These are phyloP conservation scores for Sarcoramphus papa DNA, from an alignment of 2,797 vertebrate genomes.

Conservation along the genomic window DNA sequence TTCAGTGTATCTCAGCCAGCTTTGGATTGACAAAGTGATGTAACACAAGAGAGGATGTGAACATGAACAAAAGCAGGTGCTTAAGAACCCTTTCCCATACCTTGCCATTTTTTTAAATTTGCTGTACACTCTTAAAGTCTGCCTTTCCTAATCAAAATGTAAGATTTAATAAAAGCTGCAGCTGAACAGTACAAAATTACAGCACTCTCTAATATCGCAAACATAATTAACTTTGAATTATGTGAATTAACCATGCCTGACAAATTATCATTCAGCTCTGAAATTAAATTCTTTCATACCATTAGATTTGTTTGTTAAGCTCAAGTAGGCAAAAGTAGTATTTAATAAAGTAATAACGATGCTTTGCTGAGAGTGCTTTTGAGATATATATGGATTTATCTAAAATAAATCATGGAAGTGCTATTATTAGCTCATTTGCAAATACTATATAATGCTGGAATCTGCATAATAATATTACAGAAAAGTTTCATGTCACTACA, in stretches of 20 bases:
- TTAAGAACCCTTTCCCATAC: not conserved
- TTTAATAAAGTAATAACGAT: slow-evolving; percentile 77
- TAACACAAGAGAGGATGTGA: not conserved
- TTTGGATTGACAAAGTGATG: not conserved
- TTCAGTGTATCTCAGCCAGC: not conserved
- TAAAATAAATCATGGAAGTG: slow-evolving; percentile 67
- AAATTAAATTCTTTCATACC: slow-evolving; percentile 83
- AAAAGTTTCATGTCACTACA: slow-evolving; percentile 17
- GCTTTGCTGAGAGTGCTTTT: slow-evolving; percentile 66
- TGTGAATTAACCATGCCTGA: slow-evolving; percentile 81
- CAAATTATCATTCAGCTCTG: slow-evolving; percentile 82
- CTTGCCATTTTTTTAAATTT: not conserved
- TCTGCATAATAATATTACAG: slow-evolving; percentile 28
- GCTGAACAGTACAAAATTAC: slow-evolving; percentile 77
- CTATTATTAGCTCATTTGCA: slow-evolving; percentile 66
- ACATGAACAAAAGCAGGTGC: not conserved
- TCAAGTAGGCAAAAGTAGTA: slow-evolving; percentile 78
- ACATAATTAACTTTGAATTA: slow-evolving; percentile 85
- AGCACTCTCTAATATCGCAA: slow-evolving; percentile 73
- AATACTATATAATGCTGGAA: slow-evolving; percentile 17
- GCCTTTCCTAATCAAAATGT: slow-evolving; percentile 71
- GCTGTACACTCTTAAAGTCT: slow-evolving; percentile 34
- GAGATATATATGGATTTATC: slow-evolving; percentile 67
- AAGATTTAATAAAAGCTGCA: slow-evolving; percentile 74
- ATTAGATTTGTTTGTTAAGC: slow-evolving; percentile 84